Base-by-base conservation (phyloP, 2,797 vertebrate genomes). In the Protosalanx chinensis region DNA sequence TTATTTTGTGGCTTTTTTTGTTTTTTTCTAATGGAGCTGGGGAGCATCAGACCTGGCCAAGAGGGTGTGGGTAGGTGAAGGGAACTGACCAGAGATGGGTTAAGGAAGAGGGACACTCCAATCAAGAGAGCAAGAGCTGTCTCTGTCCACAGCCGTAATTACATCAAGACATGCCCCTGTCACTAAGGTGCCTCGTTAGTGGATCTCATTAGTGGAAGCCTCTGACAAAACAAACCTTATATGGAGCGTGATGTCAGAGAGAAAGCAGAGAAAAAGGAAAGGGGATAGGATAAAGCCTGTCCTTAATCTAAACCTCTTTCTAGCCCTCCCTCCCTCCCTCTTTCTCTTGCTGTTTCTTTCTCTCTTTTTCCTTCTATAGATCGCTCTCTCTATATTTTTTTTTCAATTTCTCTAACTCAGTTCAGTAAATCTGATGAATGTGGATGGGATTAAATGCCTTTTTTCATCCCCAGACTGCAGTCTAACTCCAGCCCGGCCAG, bases 151-250 rank as follows among this genome's bases (percentile, higher is more conserved):
- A 41, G 65, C 61, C 73, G 70, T 83, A 82, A 82, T 81, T 71
- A 81, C 76, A 76, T 20, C 13, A 16, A 62, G 7, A 35, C 3
- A 33, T 37, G 60, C 53, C 2, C 65, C 68, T 64, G 37, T 35
- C 0, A 51, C 79, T 30, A 67, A 76, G 79, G 75, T 69, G 71
- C 32, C 71, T 83, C 4, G 51, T 84, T 78, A 79, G 67, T 61
- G 29, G 58, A 71, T 27, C 71, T 83, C 4, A 46, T 84, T 78
- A 79, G 67, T 61, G 29, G 58, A 71, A 33, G 75, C 10, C 71
- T 1, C 72, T 63, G 72, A 69, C 49, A 61, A 69, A 73, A 81
- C 79, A 80, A 68, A 76, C 68, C 68, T 76, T 72, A 33, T 65
- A 67, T 18, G 35, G 70, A 80, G 35, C 63, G 64, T 65, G 53